phyloP scores from a whole-genome alignment of 2,888 invertebrate genomes.

The Laothoe populi region DNA sequence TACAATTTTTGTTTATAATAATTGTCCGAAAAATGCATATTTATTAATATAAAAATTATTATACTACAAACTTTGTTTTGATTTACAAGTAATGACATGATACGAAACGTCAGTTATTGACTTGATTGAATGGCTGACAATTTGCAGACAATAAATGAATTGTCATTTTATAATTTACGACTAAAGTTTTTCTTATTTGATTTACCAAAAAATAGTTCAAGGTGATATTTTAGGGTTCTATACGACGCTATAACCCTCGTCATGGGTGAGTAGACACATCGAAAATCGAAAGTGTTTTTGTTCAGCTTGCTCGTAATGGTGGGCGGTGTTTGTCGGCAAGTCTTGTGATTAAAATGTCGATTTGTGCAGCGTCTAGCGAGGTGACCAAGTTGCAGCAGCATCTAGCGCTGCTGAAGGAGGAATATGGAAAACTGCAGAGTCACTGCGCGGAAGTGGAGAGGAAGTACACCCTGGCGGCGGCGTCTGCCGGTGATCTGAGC shows the following conservation, averaged over 20 bases:
- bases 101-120: constrained; percentile 34
- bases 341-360: constrained; percentile 54
- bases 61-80: not conserved
- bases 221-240: constrained; percentile 48
- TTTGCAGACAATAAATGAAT: constrained; percentile 44
- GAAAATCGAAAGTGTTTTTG: constrained; percentile 44
- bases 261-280: constrained; percentile 71
- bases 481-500: constrained; percentile 86
- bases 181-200: constrained; percentile 51
- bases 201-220: constrained; percentile 43
- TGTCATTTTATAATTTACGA: constrained; percentile 57
- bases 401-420: constrained; percentile 92
- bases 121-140: constrained; percentile 34
- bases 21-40: not conserved
- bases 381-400: constrained; percentile 92
- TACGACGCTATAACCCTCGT: constrained; percentile 50
- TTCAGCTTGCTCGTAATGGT: constrained; percentile 58
- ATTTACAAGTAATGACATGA: not conserved
- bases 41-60: not conserved
- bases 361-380: constrained; percentile 83
- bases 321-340: constrained; percentile 67
- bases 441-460: constrained; percentile 92
- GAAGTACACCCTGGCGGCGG: constrained; percentile 92
- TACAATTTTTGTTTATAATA: too few species aligned
- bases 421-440: constrained; percentile 95